A percentile compares a stretch with the other conserved stretches of the same genome.
phyloP scores from a whole-genome alignment of 2,888 invertebrate species.

The Cephus sareptanus region DNA sequence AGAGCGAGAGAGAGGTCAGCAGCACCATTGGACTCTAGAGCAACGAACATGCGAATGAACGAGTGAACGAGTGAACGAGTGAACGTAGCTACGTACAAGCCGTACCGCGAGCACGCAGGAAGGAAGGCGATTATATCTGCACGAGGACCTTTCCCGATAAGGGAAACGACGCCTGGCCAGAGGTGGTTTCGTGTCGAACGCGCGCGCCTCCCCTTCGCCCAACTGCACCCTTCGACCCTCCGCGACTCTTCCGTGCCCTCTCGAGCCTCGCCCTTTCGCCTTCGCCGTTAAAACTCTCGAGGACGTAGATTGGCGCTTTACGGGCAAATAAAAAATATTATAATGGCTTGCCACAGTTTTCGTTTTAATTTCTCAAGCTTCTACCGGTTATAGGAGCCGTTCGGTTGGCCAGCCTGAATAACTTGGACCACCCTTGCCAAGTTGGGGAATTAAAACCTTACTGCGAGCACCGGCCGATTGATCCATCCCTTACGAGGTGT shows the following conservation, averaged over 20 bases:
- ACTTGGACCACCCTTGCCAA: too few relatives aligned
- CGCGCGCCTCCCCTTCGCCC: conserved; percentile 31
- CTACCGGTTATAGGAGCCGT: too few relatives aligned
- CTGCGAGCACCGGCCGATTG: too few relatives aligned
- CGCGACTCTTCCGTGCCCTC: background rate
- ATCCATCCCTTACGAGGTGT: too few relatives aligned
- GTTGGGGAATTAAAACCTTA: too few relatives aligned
- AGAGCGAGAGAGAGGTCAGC: too few relatives aligned
- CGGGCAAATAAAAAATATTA: conserved; percentile 1
- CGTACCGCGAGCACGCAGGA: conserved; percentile 25
- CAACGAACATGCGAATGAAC: conserved; percentile 14
- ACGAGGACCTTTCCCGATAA: conserved; percentile 44
- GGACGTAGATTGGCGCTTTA: background rate
- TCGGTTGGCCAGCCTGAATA: too few relatives aligned
- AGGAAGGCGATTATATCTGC: conserved; percentile 44
- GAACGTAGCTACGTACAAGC: background rate
- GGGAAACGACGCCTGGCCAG: conserved; percentile 10
- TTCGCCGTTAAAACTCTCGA: background rate
- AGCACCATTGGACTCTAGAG: background rate
- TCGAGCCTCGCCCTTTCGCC: conserved; percentile 3
- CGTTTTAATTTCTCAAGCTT: background rate
- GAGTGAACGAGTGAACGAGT: conserved; percentile 5
- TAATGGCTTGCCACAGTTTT: background rate
- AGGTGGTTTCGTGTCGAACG: conserved; percentile 30
- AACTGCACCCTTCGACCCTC: background rate